phyloP scores from a whole-genome alignment of 2,888 invertebrate genomes.

The Drosophila eohydei region DNA sequence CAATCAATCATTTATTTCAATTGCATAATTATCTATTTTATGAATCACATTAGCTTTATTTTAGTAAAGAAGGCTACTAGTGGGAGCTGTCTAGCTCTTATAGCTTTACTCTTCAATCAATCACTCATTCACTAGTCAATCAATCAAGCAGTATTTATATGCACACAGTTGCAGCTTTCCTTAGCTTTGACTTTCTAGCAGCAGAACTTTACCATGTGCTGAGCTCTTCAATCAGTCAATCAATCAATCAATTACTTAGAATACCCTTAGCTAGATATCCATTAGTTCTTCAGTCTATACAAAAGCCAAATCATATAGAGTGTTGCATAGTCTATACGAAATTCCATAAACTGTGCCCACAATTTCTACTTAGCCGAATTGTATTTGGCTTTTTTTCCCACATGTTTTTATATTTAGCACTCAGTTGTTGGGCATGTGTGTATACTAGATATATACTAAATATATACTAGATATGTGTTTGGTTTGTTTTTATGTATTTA shows the following conservation, averaged over 20 bases:
- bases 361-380: constrained; percentile 7
- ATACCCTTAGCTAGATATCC: not conserved
- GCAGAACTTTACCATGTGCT: not conserved
- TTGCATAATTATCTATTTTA: not conserved
- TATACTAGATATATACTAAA: not conserved
- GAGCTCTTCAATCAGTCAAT: not conserved
- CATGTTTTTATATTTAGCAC: constrained; percentile 53
- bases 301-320: not conserved
- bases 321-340: not conserved
- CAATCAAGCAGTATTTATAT: not conserved
- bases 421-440: constrained; percentile 17
- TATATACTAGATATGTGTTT: constrained; percentile 7
- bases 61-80: not conserved
- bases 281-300: not conserved
- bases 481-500: constrained; percentile 35
- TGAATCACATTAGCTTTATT: not conserved
- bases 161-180: not conserved
- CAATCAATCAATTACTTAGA: not conserved
- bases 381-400: constrained; percentile 33
- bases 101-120: not conserved
- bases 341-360: not conserved
- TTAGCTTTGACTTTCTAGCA: not conserved
- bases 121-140: not conserved
- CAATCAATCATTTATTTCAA: not conserved
- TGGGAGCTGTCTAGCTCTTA: not conserved